Percentiles rank a stretch among this genome's conserved stretches.
phyloP scores from a whole-genome alignment of 2,888 invertebrate species.

The Fabriciana adippe region DNA sequence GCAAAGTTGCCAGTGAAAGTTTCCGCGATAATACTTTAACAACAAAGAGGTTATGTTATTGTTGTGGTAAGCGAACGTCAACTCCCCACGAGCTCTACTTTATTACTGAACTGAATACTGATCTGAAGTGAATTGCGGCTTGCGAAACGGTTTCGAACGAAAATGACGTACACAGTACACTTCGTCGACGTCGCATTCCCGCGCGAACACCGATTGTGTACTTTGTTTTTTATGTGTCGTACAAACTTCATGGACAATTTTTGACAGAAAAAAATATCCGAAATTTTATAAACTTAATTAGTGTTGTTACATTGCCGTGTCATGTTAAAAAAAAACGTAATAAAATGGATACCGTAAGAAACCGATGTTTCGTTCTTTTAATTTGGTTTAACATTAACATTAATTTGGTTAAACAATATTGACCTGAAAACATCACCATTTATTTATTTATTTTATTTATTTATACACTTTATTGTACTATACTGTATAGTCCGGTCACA shows the following conservation, averaged over 20 bases:
- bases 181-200: background rate
- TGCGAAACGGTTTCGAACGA: conserved; percentile 37
- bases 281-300: conserved; percentile 2
- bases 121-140: conserved; percentile 37
- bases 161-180: conserved; percentile 24
- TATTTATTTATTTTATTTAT: too few species aligned
- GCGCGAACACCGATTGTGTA: conserved; percentile 11
- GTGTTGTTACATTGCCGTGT: background rate
- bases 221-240: background rate
- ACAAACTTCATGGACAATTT: conserved; percentile 8
- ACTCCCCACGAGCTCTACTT: conserved; percentile 53
- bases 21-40: conserved; percentile 52
- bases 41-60: conserved; percentile 69
- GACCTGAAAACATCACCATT: too few species aligned
- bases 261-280: background rate
- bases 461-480: too few species aligned
- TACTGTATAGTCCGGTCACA: too few species aligned
- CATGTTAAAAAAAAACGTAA: background rate
- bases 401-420: too few species aligned
- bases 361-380: too few species aligned
- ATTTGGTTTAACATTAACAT: too few species aligned
- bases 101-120: conserved; percentile 54
- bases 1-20: conserved; percentile 55
- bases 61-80: conserved; percentile 55
- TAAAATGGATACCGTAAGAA: too few species aligned